Base-by-base conservation (phyloP, 2,888 invertebrate genomes). In the Tethea ocularis region DNA sequence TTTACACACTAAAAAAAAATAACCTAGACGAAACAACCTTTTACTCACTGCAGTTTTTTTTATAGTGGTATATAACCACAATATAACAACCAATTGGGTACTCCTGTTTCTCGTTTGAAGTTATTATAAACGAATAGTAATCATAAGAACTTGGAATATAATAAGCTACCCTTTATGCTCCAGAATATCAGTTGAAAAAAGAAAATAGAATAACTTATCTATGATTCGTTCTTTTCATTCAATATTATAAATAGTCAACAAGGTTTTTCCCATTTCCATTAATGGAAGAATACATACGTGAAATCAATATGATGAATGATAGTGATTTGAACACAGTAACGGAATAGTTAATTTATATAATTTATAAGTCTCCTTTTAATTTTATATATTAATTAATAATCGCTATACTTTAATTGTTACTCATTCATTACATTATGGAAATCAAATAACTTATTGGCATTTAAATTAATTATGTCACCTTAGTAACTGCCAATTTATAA, bases 211-310 rank as follows among this genome's bases (percentile, higher is more conserved):
- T 41, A 2, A 46, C 8, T 10, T 20, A 20, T 46, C 46, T 20
- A 46, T 1, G 7, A 61, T 59, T 52, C 59, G 62, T 63, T 63
- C 62, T 59, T 58, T 60, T 73, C 65, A 68, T 63, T 69, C 65
- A 66, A 64, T 74, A 46, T 46, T 46, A 79, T 61, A 78, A 81
- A 71, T 78, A 82, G 75, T 74, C 69, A 79, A 83, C 81, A 80
- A 80, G 71, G 1, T 75, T 68, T 73, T 76, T 71, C 65, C 68
- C 64, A 64, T 72, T 72, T 66, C 62, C 62, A 61, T 56, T 64
- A 59, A 67, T 70, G 71, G 67, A 76, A 74, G 68, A 74, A 75
- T 69, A 71, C 58, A 61, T 59, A 62, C 62, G 51, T 65, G 62
- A 52, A 64, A 56, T 54, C 52, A 57, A 56, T 51, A 63, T 64